phyloP scores from a whole-genome alignment of 2,888 invertebrate species.

The Hermaeophaga mercurialis region DNA sequence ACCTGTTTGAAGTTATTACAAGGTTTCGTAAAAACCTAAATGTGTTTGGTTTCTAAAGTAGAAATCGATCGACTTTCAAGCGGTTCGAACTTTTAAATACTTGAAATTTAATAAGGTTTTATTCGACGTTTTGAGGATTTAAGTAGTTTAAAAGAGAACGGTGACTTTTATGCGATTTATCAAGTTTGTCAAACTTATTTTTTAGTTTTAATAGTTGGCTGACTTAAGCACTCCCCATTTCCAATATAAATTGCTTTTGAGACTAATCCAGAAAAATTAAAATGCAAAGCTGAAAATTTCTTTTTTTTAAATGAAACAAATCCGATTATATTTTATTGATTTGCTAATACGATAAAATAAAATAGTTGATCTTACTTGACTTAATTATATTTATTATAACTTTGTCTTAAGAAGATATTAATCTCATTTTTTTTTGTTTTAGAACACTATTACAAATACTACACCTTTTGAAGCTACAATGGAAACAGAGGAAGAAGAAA shows the following conservation, averaged over 20 bases:
- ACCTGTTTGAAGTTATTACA: background rate
- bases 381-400: too few species aligned
- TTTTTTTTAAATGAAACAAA: too few species aligned
- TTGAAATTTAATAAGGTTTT: conserved; percentile 13
- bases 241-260: conserved; percentile 9
- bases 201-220: background rate
- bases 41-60: conserved; percentile 9
- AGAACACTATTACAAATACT: conserved; percentile 7
- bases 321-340: too few species aligned
- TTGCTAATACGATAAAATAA: too few species aligned
- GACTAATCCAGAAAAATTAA: too few species aligned
- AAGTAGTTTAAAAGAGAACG: conserved; percentile 10
- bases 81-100: conserved; percentile 12
- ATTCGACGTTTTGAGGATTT: conserved; percentile 10
- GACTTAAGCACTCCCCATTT: background rate
- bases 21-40: background rate
- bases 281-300: too few species aligned
- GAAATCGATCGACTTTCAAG: conserved; percentile 13
- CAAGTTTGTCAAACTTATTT: conserved; percentile 1
- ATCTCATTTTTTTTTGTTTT: conserved; percentile 8
- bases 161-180: conserved; percentile 9
- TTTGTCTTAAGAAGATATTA: too few species aligned
- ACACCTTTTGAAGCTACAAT: conserved; percentile 25
- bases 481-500: conserved; percentile 43
- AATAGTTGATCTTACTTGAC: too few species aligned